Evolutionary conservation across 2,113 vertebrate species (phyloP).

Genomic region (Boulengeromyrus knoepffleri): DNA sequence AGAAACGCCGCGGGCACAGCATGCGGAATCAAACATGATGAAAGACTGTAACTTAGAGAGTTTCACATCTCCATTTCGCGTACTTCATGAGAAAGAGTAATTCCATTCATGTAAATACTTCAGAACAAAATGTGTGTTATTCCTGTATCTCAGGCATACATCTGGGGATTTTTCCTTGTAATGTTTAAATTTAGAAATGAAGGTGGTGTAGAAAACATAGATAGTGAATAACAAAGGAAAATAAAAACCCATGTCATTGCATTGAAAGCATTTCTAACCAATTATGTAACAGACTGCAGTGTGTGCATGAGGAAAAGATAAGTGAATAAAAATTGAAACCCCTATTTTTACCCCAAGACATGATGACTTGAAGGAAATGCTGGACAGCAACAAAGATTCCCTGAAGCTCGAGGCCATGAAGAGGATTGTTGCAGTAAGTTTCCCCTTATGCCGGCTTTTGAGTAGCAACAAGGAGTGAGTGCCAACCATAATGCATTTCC

Average conservation of each 20-base stretch:
- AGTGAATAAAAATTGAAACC: neutral
- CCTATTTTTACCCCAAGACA: slow-evolving; percentile 62
- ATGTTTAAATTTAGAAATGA: neutral
- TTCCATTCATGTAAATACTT: neutral
- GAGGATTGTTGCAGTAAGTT: slow-evolving; percentile 90
- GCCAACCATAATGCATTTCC: neutral
- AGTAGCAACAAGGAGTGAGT: neutral
- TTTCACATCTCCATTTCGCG: neutral
- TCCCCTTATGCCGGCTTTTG: slow-evolving; percentile 5
- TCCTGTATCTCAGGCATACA: neutral
- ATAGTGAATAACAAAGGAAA: neutral
- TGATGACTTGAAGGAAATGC: slow-evolving; percentile 96
- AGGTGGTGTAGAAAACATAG: neutral
- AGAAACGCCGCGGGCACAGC: neutral
- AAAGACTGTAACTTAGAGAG: neutral
- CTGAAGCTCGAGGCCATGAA: slow-evolving; percentile 99
- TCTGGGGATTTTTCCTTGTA: neutral
- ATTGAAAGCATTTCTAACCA: neutral
- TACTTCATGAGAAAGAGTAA: neutral
- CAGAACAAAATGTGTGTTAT: neutral
- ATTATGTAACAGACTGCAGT: neutral
- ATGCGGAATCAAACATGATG: neutral
- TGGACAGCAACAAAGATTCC: slow-evolving; percentile 97
- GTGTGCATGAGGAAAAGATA: neutral
- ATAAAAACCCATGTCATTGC: neutral